Evolutionary conservation across 2,888 invertebrate genomes (phyloP).

Genomic region (Tetropium fuscum): DNA sequence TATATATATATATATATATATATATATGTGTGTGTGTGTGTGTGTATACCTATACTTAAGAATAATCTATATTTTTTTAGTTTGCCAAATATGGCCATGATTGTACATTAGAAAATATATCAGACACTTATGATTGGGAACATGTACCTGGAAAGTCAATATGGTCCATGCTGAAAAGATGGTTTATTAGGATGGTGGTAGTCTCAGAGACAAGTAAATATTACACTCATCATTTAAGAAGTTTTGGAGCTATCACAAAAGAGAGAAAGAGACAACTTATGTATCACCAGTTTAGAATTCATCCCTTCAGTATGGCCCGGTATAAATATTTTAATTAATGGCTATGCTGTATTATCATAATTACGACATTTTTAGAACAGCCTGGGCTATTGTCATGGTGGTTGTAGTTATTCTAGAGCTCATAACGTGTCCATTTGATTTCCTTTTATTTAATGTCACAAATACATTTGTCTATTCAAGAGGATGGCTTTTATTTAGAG

Average conservation of each 20-base stretch:
- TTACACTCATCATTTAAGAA: constrained; percentile 54
- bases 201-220: constrained; percentile 52
- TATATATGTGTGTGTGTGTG: too few relatives aligned
- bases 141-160: constrained; percentile 34
- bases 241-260: constrained; percentile 53
- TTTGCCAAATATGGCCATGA: constrained; percentile 50
- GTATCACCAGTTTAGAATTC: constrained; percentile 50
- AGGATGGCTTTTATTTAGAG: constrained; percentile 29
- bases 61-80: too few relatives aligned
- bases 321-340: constrained; percentile 31
- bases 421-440: constrained; percentile 47
- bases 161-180: constrained; percentile 37
- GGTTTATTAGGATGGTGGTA: constrained; percentile 44
- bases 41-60: too few relatives aligned
- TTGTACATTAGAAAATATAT: constrained; percentile 46
- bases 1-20: too few relatives aligned
- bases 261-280: constrained; percentile 53
- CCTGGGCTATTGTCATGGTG: constrained; percentile 50
- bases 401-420: constrained; percentile 46
- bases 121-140: constrained; percentile 44
- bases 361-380: constrained; percentile 42
- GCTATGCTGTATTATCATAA: constrained; percentile 1
- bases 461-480: constrained; percentile 19
- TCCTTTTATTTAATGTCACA: constrained; percentile 35
- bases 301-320: constrained; percentile 54